Base-by-base conservation (phyloP, 2,888 invertebrate species). In the Pantelozetes paolii region DNA sequence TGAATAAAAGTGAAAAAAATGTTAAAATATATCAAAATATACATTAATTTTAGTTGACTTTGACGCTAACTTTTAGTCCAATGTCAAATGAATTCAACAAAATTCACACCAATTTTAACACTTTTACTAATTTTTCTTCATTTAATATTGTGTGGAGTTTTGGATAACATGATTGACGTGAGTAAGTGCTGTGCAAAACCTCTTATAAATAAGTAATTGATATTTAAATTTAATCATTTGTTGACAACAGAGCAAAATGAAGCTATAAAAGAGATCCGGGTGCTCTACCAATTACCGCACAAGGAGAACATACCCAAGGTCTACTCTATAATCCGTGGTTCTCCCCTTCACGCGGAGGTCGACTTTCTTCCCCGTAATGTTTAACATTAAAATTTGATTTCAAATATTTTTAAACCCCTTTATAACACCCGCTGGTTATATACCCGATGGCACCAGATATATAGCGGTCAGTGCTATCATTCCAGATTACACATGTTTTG, bases 221-320 rank as follows among this genome's bases (percentile, higher is more conserved):
- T n/a, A n/a, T n/a, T n/a, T n/a, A n/a, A n/a, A n/a, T n/a, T n/a
- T n/a, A n/a, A n/a, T n/a, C n/a, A n/a, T n/a, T n/a, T n/a, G n/a
- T n/a, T n/a, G n/a, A n/a, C n/a, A n/a, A n/a, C 28, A 74, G 74
- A 74, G 48, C 69, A 69, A 50, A 74, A 74, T 54, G 28, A 62
- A 28, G 74, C 74, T 18, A 70, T 74, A 11, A 69, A 70, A 32
- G 70, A 74, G 57, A 50, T 74, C 36, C 74, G 74, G 18, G 20
- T 74, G 5, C 36, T 74, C 20, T 74, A 74, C 15, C 62, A 74
- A 30, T 26, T 45, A 15, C 30, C 62, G 13, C 62, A 64, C 40
- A 32, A 32, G 57, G 40, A 30, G 13, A 48, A 72, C 45, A 62
- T 64, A 48, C 26, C 64, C 3, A 15, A 45, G 1, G 28, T 45